phyloP scores from a whole-genome alignment of 2,888 invertebrate species.

The Cetonia aurata region DNA sequence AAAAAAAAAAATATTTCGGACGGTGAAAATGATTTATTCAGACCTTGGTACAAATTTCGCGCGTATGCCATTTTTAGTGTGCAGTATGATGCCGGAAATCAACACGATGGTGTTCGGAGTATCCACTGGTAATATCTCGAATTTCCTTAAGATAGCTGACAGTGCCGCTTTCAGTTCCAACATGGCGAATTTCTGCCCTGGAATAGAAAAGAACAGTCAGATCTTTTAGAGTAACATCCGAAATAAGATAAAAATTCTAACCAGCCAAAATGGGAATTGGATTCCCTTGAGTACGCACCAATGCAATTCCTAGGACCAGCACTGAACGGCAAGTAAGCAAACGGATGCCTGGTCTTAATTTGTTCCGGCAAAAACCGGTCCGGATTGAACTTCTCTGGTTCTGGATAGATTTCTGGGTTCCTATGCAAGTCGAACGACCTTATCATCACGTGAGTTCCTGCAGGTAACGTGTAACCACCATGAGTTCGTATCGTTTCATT shows the following conservation, averaged over 20 bases:
- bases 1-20: neutral
- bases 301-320: slow-evolving; percentile 79
- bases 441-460: slow-evolving; percentile 68
- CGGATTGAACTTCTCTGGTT: slow-evolving; percentile 77
- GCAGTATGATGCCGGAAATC: slow-evolving; percentile 68
- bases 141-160: slow-evolving; percentile 70
- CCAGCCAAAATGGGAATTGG: no score
- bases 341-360: slow-evolving; percentile 70
- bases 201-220: slow-evolving; percentile 49
- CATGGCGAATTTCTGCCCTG: slow-evolving; percentile 78
- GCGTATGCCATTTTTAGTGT: slow-evolving; percentile 65
- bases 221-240: no score
- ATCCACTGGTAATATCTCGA: slow-evolving; percentile 68
- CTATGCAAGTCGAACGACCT: slow-evolving; percentile 76
- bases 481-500: slow-evolving; percentile 55
- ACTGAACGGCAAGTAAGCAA: slow-evolving; percentile 76
- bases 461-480: slow-evolving; percentile 66
- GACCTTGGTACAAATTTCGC: slow-evolving; percentile 13
- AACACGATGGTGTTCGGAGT: slow-evolving; percentile 65
- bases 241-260: no score
- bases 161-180: slow-evolving; percentile 74
- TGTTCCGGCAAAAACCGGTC: slow-evolving; percentile 78
- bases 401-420: slow-evolving; percentile 72
- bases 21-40: neutral
- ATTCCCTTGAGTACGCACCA: slow-evolving; percentile 65